A percentile compares a stretch with the other conserved stretches of the same genome.
Conservation (phyloP, 2,113 vertebrate species). For the Pachyramphus minor region DNA sequence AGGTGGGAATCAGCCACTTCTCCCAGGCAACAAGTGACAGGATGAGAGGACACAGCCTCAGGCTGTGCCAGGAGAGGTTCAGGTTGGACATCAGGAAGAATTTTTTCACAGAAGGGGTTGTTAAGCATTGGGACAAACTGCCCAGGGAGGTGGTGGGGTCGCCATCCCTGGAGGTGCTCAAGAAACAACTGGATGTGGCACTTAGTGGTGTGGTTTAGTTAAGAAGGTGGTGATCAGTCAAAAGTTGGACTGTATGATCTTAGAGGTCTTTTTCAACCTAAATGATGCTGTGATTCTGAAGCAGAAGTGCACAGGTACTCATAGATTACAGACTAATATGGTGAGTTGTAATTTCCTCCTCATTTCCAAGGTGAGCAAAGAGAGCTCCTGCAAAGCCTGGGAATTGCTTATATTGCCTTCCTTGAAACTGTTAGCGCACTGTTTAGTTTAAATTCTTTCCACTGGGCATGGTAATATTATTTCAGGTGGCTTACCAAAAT, state of each 20-base stretch:
- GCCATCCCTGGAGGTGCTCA: neutral
- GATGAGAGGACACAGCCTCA: neutral
- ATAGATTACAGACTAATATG: neutral
- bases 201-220: neutral
- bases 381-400: neutral
- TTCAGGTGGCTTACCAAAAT: neutral
- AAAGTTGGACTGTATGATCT: neutral
- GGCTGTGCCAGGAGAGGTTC: neutral
- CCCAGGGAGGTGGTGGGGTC: neutral
- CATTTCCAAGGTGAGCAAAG: neutral
- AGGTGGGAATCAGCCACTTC: fast-evolving
- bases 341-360: neutral
- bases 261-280: neutral
- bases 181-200: neutral
- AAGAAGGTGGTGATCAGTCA: neutral
- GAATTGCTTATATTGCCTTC: neutral
- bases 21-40: fast-evolving
- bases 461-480: neutral
- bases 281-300: neutral
- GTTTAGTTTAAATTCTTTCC: neutral
- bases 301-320: neutral
- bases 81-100: neutral
- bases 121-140: neutral
- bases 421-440: neutral
- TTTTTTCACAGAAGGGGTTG: neutral